Conservation (phyloP, 2,888 invertebrate species). For the Chrysolina oricalcia region DNA sequence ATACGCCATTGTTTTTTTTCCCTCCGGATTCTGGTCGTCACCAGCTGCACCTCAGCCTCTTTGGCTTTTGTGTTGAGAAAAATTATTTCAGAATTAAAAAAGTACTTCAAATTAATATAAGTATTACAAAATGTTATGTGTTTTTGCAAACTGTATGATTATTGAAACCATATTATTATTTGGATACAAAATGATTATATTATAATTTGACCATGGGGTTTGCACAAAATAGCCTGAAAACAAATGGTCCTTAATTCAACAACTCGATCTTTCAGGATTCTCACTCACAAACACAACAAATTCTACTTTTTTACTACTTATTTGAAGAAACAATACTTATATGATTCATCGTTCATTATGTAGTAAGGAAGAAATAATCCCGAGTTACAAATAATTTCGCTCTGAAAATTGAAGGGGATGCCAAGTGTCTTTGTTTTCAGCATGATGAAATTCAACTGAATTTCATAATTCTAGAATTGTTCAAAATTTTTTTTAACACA, state of each 20-base stretch:
- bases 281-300: background rate
- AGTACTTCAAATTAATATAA: conserved; percentile 47
- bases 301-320: background rate
- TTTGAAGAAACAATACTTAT: conserved; percentile 7
- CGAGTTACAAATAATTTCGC: too few relatives aligned
- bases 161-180: background rate
- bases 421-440: background rate
- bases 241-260: background rate
- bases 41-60: too few relatives aligned
- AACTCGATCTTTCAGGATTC: background rate
- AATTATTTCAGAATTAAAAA: conserved; percentile 22
- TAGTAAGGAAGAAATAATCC: background rate
- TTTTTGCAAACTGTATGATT: conserved; percentile 10
- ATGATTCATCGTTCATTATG: background rate
- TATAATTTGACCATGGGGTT: too few relatives aligned
- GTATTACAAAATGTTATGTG: conserved; percentile 37
- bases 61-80: too few relatives aligned
- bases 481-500: background rate
- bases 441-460: background rate
- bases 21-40: too few relatives aligned
- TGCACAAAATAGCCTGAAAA: background rate
- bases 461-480: background rate
- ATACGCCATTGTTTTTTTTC: conserved; percentile 71
- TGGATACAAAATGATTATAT: background rate
- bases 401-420: too few relatives aligned